phyloP scores from a whole-genome alignment of 2,888 invertebrate species.

The Clitarchus hookeri region DNA sequence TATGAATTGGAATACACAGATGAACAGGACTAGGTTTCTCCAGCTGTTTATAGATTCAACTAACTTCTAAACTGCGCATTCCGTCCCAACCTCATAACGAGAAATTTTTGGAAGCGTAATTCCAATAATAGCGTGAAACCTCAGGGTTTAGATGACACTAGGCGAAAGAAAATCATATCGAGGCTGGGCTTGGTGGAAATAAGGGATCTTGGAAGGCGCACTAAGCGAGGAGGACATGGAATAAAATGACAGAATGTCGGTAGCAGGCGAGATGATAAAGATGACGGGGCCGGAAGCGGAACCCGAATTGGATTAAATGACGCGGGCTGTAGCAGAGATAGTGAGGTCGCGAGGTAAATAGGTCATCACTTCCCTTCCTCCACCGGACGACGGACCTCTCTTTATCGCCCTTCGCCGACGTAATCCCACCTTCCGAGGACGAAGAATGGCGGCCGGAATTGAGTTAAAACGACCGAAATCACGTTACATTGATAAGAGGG shows the following conservation, averaged over 20 bases:
- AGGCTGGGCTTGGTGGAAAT: too few relatives aligned
- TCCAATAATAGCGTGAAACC: too few relatives aligned
- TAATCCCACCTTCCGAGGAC: background rate
- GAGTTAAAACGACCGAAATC: conserved; percentile 10
- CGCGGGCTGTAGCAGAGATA: background rate
- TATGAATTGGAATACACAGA: too few relatives aligned
- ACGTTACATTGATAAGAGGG: conserved; percentile 6
- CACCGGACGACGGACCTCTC: background rate
- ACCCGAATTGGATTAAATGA: background rate
- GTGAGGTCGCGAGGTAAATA: conserved; percentile 1
- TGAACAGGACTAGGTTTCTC: too few relatives aligned
- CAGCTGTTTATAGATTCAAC: too few relatives aligned
- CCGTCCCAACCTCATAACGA: too few relatives aligned
- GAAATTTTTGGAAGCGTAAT: too few relatives aligned
- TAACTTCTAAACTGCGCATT: too few relatives aligned
- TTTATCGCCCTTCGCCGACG: background rate
- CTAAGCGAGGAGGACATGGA: background rate
- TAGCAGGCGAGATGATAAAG: background rate
- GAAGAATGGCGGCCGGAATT: background rate
- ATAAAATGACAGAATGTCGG: background rate
- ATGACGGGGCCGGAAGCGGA: background rate
- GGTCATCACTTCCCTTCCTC: background rate
- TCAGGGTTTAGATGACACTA: too few relatives aligned
- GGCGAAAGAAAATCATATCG: too few relatives aligned
- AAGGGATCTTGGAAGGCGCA: too few relatives aligned